Evolutionary conservation across 2,113 vertebrate species (phyloP).

Genomic region (Barnardius zonarius): DNA sequence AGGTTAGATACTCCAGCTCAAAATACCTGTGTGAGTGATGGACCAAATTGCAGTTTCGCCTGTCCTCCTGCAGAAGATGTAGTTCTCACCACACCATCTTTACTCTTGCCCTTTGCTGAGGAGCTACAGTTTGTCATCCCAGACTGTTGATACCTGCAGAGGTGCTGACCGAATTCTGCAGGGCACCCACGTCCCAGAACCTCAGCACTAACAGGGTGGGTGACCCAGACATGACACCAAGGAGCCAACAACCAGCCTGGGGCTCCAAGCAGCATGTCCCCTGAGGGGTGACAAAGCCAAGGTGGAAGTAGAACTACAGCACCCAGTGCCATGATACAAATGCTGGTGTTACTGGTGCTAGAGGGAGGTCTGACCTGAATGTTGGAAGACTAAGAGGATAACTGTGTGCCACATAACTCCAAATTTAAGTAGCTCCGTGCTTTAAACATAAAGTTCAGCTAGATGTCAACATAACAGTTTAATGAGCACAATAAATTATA

Average conservation of each 20-base stretch:
- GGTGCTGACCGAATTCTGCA: not conserved
- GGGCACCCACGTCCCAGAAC: not conserved
- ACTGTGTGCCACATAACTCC: accelerated
- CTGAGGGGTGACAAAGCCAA: not conserved
- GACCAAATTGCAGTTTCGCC: not conserved
- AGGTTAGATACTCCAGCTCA: no score
- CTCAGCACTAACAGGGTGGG: not conserved
- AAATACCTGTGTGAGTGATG: not conserved
- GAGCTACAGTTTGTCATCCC: not conserved
- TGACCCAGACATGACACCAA: not conserved
- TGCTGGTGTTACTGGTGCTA: not conserved
- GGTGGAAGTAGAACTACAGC: not conserved
- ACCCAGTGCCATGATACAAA: not conserved
- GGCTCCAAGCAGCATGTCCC: not conserved
- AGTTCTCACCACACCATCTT: not conserved
- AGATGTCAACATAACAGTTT: not conserved
- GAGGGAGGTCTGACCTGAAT: not conserved
- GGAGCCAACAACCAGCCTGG: not conserved
- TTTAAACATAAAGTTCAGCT: not conserved
- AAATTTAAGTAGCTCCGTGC: not conserved
- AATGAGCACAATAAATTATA: not conserved
- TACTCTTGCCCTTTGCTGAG: not conserved
- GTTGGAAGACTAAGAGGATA: not conserved
- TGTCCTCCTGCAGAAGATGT: not conserved
- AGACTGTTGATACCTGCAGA: not conserved